Percentiles rank a stretch among this genome's conserved stretches.
Evolutionary conservation across 2,797 vertebrate species (phyloP).

Genomic region (Myotis daubentonii): DNA sequence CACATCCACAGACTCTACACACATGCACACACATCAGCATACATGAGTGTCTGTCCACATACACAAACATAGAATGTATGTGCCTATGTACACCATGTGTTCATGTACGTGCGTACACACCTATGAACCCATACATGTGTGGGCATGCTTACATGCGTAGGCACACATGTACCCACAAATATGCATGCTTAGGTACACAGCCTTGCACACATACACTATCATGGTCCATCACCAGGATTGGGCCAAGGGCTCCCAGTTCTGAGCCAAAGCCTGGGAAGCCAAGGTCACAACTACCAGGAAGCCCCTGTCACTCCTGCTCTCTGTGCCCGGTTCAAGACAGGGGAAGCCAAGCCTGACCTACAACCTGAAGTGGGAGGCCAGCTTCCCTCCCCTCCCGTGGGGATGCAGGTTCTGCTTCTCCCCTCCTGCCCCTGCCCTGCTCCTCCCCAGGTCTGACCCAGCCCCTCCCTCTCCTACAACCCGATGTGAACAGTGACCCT

Average conservation of each 20-base stretch:
- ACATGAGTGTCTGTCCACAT: not conserved
- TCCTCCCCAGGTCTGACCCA: not conserved
- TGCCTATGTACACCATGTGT: not conserved
- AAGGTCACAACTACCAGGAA: not conserved
- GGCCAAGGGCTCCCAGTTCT: not conserved
- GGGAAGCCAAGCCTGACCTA: not conserved
- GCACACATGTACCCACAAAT: accelerated
- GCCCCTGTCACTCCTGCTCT: not conserved
- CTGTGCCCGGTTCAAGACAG: not conserved
- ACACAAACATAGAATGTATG: not conserved
- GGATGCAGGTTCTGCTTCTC: not conserved
- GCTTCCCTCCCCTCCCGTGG: not conserved
- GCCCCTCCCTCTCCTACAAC: not conserved
- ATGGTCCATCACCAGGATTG: not conserved
- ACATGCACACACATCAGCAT: accelerated
- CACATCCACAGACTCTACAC: accelerated
- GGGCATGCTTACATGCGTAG: too few relatives aligned
- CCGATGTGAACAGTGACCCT: not conserved
- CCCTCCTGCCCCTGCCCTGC: not conserved
- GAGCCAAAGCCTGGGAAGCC: not conserved
- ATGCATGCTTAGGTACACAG: not conserved
- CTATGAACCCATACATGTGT: not conserved
- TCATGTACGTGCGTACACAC: accelerated
- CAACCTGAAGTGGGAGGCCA: not conserved
- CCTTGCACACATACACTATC: not conserved